These are phyloP conservation scores for Micronisus gabar DNA, from an alignment of 2,113 vertebrate species.

Conservation along the genomic window DNA sequence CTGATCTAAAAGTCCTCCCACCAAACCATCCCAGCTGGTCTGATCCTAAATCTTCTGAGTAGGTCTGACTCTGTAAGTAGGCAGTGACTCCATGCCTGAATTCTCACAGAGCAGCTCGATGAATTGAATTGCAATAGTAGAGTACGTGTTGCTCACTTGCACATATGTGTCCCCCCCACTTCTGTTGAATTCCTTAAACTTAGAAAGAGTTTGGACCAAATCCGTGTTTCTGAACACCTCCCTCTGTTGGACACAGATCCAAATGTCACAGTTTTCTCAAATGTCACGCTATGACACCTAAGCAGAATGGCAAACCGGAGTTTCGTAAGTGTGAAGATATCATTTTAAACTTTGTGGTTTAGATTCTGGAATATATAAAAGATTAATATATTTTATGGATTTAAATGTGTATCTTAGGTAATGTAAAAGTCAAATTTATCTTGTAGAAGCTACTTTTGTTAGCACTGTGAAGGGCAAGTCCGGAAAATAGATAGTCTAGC, in stretches of 20 bases:
- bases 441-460: neutral
- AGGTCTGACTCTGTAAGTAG: neutral
- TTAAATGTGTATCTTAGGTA: neutral
- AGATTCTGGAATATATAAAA: neutral
- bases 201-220: conserved; percentile 12
- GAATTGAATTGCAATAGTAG: neutral
- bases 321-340: neutral
- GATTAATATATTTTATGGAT: neutral
- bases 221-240: neutral
- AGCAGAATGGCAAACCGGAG: neutral
- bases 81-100: neutral
- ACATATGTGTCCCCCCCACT: neutral
- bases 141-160: neutral
- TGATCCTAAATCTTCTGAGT: neutral
- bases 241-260: conserved; percentile 35
- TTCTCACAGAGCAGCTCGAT: neutral
- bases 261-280: neutral
- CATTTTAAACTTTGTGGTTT: neutral
- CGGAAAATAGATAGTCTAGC: neutral
- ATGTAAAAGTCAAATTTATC: neutral
- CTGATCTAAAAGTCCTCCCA: neutral
- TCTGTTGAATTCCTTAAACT: neutral
- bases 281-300: neutral
- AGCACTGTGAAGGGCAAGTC: neutral
- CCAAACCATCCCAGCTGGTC: neutral